phyloP scores from a whole-genome alignment of 2,888 invertebrate species.

The Digitonthophagus gazella region DNA sequence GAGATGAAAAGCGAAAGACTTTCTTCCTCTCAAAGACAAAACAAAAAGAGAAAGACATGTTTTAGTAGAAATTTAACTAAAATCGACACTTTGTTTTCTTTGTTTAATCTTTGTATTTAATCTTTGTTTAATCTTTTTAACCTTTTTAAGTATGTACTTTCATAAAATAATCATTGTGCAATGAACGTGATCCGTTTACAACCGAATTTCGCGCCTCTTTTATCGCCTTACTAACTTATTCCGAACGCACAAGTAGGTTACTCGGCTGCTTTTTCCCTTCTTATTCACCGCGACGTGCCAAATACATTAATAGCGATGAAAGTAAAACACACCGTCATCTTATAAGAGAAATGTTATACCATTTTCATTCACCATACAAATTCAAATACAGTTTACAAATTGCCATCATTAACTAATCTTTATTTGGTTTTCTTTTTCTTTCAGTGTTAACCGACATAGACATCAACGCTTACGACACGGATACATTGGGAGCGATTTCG shows the following conservation, averaged over 20 bases:
- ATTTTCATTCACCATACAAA: no score
- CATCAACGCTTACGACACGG: conserved; percentile 53
- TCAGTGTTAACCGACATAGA: conserved; percentile 61
- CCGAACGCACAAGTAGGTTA: not conserved
- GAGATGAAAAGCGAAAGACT: no score
- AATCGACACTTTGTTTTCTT: not conserved
- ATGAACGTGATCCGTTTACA: not conserved
- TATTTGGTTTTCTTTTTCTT: conserved; percentile 38
- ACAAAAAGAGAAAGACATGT: no score
- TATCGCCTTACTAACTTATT: not conserved
- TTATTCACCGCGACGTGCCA: not conserved
- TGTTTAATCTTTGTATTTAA: not conserved
- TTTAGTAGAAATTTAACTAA: no score
- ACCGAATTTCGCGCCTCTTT: not conserved
- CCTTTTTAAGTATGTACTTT: not conserved
- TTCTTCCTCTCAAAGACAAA: no score
- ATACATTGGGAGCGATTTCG: conserved; percentile 48
- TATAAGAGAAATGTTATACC: no score
- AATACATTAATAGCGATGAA: not conserved
- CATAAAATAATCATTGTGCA: not conserved
- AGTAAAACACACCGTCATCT: not conserved
- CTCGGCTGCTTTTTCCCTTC: not conserved
- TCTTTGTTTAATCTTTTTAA: not conserved
- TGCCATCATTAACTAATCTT: no score
- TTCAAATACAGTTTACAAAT: no score